phyloP scores from a whole-genome alignment of 37 sponge, comb jelly and placozoan species.

The Spongilla lacustris region DNA sequence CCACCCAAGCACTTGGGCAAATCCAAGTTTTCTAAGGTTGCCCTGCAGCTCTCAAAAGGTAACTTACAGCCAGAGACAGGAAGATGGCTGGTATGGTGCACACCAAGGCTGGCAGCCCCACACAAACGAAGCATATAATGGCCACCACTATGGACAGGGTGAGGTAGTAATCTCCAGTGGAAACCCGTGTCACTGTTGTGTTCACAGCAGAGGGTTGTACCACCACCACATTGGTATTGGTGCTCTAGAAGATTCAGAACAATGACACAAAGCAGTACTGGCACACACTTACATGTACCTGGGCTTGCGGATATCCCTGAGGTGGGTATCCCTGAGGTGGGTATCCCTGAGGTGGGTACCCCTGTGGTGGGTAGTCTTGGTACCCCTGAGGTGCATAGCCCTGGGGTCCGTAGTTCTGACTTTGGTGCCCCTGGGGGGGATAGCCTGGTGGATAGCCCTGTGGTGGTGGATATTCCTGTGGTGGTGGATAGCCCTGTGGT shows the following conservation, averaged over 20 bases:
- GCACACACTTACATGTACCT: background rate
- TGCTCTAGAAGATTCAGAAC: background rate
- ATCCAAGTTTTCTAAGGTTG: no score
- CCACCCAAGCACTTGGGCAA: no score
- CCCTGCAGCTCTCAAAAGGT: background rate
- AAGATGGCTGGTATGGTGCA: conserved; percentile 59
- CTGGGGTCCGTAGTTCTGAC: no score
- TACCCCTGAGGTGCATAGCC: background rate
- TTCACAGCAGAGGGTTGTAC: background rate
- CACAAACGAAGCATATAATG: conserved; percentile 1
- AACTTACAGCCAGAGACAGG: conserved; percentile 38
- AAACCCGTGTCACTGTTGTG: conserved; percentile 1
- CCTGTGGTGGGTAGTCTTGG: background rate
- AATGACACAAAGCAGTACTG: background rate
- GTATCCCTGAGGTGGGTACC: background rate
- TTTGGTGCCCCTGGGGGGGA: background rate
- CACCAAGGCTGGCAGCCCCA: conserved; percentile 2
- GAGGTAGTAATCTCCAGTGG: conserved; percentile 28
- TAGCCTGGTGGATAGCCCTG: no score
- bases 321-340: background rate
- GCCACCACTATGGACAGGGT: conserved; percentile 10
- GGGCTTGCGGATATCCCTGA: background rate
- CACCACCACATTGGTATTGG: conserved; percentile 30
- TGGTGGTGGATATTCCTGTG: background rate
- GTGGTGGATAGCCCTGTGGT: background rate